phyloP scores from a whole-genome alignment of 1,140 invertebrate species.

The Ips typographus region DNA sequence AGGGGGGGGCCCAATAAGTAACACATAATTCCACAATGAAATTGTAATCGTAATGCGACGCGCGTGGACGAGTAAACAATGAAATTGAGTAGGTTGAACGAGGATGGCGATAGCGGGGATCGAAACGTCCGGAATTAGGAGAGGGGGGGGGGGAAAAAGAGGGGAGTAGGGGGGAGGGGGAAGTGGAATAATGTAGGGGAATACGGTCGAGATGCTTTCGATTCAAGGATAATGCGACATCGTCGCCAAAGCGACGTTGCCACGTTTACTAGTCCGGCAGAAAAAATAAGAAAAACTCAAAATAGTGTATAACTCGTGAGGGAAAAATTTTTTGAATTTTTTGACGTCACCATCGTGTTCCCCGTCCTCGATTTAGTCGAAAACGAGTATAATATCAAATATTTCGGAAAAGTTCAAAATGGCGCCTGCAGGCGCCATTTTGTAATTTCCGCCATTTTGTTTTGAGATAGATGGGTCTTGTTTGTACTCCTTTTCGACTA shows the following conservation, averaged over 20 bases:
- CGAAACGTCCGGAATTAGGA: not conserved
- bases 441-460: no score
- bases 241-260: slow-evolving; percentile 27
- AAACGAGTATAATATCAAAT: no score
- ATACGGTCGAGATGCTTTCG: slow-evolving; percentile 19
- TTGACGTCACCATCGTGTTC: no score
- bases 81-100: slow-evolving; percentile 5
- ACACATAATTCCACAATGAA: slow-evolving; percentile 40
- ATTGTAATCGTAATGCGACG: slow-evolving; percentile 35
- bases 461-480: no score
- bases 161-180: not conserved
- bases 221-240: slow-evolving; percentile 34
- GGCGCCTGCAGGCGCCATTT: no score
- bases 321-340: not conserved
- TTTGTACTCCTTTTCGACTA: no score
- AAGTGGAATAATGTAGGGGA: slow-evolving; percentile 32
- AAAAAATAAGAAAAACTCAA: no score
- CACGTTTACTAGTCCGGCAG: not conserved
- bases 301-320: slow-evolving; percentile 1
- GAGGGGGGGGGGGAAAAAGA: not conserved
- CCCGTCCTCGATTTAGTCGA: no score
- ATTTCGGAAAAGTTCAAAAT: no score
- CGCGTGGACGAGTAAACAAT: slow-evolving; percentile 32
- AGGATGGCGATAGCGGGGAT: slow-evolving; percentile 4
- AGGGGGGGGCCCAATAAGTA: slow-evolving; percentile 31